Conservation (phyloP, 1,140 invertebrate species). For the Drosophila pectinifera region DNA sequence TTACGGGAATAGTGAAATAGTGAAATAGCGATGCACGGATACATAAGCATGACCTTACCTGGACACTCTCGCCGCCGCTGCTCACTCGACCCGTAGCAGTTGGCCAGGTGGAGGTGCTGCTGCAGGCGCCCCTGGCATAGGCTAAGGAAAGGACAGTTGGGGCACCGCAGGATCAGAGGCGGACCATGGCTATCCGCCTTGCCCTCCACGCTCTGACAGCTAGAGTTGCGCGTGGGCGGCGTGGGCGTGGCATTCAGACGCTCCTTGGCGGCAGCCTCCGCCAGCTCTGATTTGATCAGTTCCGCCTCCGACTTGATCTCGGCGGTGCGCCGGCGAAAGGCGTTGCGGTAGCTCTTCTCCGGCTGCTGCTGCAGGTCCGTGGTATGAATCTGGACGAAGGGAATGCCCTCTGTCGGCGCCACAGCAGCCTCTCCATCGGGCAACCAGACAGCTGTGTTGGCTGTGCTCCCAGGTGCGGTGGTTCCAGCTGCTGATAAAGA, state of each 20-base stretch:
- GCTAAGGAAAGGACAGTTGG: constrained; percentile 67
- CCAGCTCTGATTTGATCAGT: constrained; percentile 75
- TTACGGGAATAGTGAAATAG: neutral
- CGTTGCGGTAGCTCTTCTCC: constrained; percentile 69
- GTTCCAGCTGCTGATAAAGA: neutral
- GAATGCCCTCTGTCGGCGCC: constrained; percentile 42
- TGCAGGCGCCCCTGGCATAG: constrained; percentile 48
- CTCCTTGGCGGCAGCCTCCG: constrained; percentile 73
- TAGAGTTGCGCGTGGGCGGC: constrained; percentile 57
- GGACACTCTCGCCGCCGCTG: constrained; percentile 54
- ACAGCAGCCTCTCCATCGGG: constrained; percentile 13
- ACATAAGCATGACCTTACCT: constrained; percentile 31
- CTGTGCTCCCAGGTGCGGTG: neutral
- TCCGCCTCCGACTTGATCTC: constrained; percentile 82
- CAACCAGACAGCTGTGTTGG: constrained; percentile 20
- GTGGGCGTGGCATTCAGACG: constrained; percentile 75
- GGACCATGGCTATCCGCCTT: constrained; percentile 27
- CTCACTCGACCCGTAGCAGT: constrained; percentile 45
- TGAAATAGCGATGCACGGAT: constrained; percentile 23
- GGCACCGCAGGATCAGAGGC: constrained; percentile 45
- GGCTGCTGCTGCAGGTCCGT: constrained; percentile 73
- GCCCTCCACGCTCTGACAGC: constrained; percentile 42
- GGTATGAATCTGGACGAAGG: constrained; percentile 81
- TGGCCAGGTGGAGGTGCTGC: constrained; percentile 41
- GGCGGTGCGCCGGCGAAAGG: constrained; percentile 68